Evolutionary conservation across 2,797 vertebrate genomes (phyloP).

Genomic region (Sebastes itinus): DNA sequence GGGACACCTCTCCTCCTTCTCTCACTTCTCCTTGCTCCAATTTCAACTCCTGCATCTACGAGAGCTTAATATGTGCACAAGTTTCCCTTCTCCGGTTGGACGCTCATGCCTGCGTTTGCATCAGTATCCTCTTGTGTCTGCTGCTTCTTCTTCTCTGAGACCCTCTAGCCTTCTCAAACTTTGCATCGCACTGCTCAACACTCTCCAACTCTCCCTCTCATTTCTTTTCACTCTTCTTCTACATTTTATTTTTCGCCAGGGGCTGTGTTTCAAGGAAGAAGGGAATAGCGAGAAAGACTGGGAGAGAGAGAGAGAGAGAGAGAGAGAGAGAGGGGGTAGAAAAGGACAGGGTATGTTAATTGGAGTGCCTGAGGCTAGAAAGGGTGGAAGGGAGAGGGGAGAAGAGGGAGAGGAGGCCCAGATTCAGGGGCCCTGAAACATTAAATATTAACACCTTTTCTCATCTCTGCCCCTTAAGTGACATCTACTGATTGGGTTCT

Average conservation of each 20-base stretch:
- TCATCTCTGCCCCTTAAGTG: conserved; percentile 79
- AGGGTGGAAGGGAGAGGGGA: conserved; percentile 28
- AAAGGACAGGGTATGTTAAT: conserved; percentile 77
- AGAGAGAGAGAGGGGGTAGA: conserved; percentile 8
- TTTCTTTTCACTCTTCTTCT: conserved; percentile 27
- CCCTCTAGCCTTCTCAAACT: conserved; percentile 35
- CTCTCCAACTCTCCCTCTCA: conserved; percentile 8
- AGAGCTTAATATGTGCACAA: neutral
- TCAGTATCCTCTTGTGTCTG: conserved; percentile 10
- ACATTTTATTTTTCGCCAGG: conserved; percentile 46
- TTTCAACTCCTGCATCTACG: conserved; percentile 21
- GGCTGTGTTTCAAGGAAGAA: conserved; percentile 59
- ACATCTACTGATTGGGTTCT: conserved; percentile 81
- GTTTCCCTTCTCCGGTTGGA: neutral
- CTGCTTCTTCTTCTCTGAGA: conserved; percentile 2
- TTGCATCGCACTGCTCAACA: conserved; percentile 12
- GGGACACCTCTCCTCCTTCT: conserved; percentile 20
- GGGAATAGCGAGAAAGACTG: conserved; percentile 37
- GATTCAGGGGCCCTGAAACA: conserved; percentile 72
- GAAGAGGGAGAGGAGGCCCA: conserved; percentile 49
- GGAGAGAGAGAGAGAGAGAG: conserved; percentile 26
- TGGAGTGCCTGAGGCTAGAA: conserved; percentile 74
- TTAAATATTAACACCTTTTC: conserved; percentile 87
- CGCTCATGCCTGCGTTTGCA: neutral
- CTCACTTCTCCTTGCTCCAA: conserved; percentile 28